Evolutionary conservation across 2,888 invertebrate genomes (phyloP), one percentile per base, ranked within the genome.

Genomic region (Bombyx huttoni): DNA sequence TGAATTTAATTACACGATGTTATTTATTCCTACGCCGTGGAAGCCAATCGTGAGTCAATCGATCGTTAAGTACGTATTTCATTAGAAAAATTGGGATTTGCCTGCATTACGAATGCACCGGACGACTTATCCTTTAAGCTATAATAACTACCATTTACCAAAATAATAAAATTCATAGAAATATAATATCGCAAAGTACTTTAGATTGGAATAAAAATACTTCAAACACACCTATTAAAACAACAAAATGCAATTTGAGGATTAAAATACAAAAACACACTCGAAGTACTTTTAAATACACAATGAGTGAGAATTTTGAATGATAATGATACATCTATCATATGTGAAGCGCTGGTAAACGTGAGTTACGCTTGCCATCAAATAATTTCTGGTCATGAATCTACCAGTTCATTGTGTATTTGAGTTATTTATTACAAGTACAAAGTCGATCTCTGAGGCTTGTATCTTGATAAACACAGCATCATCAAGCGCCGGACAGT

Each of bases 401-500:
- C 56, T 60, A 59, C 59, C 58, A 61, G 57, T 58, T 62, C 57
- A 62, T 65, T 60, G 60, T 62, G 56, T 56, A 51, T 54, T 55
- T 55, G 53, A 53, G 53, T 58, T 53, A 53, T 51, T 49, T 54
- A 54, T 50, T 54, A 53, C 52, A 49, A 50, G 54, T 55, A 52
- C 53, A 51, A 48, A 34, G 52, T 48, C 50, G 34, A 47, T 51
- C 34, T 33, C 46, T 45, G 49, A 48, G 51, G 47, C 52, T 51
- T 55, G 56, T 61, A 61, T 60, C 57, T 54, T 65, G 64, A 67
- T 61, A 64, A 63, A 66, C 60, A 59, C 60, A 60, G 63, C 62
- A 65, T 61, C 62, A 65, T 62, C 63, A 61, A 65, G 55, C 58
- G 60, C 63, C 67, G 65, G 60, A 64, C 61, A 68, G 65, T 64